Conservation (phyloP, 1,140 invertebrate species). For the Antheraea pernyi region DNA sequence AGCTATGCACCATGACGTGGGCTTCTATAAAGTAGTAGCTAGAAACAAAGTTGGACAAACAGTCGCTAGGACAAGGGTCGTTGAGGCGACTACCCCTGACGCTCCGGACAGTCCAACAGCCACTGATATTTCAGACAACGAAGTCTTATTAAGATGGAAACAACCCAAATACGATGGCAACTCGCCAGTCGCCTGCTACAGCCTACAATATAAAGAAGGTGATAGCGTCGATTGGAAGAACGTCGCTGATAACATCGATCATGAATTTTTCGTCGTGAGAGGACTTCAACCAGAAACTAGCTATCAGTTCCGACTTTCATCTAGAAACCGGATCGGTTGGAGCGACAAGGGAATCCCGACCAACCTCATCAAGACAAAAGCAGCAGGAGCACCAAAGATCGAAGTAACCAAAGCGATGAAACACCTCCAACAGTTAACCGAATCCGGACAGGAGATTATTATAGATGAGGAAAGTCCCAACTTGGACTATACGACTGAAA, state of each 20-base stretch:
- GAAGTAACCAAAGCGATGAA: constrained; percentile 89
- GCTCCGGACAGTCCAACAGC: constrained; percentile 93
- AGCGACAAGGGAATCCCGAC: constrained; percentile 89
- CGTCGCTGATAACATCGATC: constrained; percentile 92
- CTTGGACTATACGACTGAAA: constrained; percentile 88
- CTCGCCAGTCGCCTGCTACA: constrained; percentile 90
- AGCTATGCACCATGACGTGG: constrained; percentile 89
- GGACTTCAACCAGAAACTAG: constrained; percentile 87
- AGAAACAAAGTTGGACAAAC: constrained; percentile 91
- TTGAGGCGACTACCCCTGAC: constrained; percentile 86
- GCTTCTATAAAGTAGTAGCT: constrained; percentile 97
- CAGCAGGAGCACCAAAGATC: constrained; percentile 84
- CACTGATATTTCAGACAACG: constrained; percentile 89
- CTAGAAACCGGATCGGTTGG: constrained; percentile 96
- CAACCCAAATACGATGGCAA: constrained; percentile 92
- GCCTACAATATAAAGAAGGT: constrained; percentile 88
- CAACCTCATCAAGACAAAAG: constrained; percentile 84
- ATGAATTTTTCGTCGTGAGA: constrained; percentile 94
- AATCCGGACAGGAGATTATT: constrained; percentile 86
- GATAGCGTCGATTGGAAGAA: constrained; percentile 92
- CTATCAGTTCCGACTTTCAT: constrained; percentile 94
- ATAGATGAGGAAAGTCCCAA: constrained; percentile 82
- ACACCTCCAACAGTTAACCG: constrained; percentile 90
- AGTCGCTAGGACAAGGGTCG: constrained; percentile 86
- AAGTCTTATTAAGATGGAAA: constrained; percentile 94